phyloP scores from a whole-genome alignment of 2,113 vertebrate genomes.

The Pachyramphus minor region DNA sequence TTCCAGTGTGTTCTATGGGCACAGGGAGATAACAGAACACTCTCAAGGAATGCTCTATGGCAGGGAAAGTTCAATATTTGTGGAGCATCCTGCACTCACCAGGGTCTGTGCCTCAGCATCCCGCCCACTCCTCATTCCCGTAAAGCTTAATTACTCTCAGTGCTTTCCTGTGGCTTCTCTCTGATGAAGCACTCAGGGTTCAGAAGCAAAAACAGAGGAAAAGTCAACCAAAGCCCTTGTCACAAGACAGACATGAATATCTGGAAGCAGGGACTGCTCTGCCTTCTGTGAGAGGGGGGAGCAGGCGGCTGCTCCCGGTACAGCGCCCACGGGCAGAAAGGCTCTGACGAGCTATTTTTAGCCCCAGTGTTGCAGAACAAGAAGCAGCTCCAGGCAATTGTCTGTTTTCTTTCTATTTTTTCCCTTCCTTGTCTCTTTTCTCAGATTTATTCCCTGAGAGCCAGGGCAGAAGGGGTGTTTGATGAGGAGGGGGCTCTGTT shows the following conservation, averaged over 20 bases:
- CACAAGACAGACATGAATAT: neutral
- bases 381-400: conserved; percentile 46
- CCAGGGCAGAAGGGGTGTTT: neutral
- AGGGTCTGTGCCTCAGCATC: neutral
- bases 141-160: neutral
- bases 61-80: conserved; percentile 62
- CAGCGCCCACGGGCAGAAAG: neutral
- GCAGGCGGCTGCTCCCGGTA: neutral
- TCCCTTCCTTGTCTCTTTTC: neutral
- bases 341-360: conserved; percentile 47
- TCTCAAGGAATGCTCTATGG: conserved; percentile 59
- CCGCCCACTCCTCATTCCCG: neutral
- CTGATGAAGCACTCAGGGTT: conserved; percentile 32
- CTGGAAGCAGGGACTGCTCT: neutral
- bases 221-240: conserved; percentile 18
- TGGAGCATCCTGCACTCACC: neutral
- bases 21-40: conserved; percentile 68
- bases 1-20: conserved; percentile 64
- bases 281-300: neutral
- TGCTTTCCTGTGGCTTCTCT: neutral
- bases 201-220: conserved; percentile 29
- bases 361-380: neutral
- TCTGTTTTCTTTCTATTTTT: neutral
- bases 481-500: neutral
- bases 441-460: neutral